Percentiles rank a stretch among this genome's conserved stretches.
Conservation (phyloP, 2,888 invertebrate genomes). For the Gastracanthus pulcherrimus region DNA sequence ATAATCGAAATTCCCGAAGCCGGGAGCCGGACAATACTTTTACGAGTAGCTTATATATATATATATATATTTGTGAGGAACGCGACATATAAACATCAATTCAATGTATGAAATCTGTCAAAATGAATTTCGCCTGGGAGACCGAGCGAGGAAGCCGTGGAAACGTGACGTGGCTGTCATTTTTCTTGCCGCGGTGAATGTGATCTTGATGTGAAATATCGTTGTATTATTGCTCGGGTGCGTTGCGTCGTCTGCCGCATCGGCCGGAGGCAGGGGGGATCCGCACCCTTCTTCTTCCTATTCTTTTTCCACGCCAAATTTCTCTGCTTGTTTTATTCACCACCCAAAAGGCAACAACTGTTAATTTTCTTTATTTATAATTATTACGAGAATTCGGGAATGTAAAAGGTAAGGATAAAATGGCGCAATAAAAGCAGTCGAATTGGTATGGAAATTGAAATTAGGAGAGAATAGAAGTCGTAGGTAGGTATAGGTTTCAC, state of each 20-base stretch:
- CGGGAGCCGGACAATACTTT: constrained; percentile 61
- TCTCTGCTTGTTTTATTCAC: constrained; percentile 22
- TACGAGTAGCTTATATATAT: constrained; percentile 69
- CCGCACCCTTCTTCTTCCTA: constrained; percentile 40
- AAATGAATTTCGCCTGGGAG: constrained; percentile 74
- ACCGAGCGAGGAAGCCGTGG: constrained; percentile 55
- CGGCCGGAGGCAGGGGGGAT: constrained; percentile 57
- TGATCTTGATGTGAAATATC: constrained; percentile 76
- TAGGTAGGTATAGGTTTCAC: no score
- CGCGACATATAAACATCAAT: constrained; percentile 76
- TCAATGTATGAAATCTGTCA: constrained; percentile 77
- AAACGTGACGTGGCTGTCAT: constrained; percentile 69
- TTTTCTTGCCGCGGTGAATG: constrained; percentile 73
- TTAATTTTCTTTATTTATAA: neutral
- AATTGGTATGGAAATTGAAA: neutral
- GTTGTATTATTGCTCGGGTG: constrained; percentile 72
- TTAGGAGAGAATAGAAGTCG: neutral
- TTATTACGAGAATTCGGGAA: no score
- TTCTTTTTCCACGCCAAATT: constrained; percentile 47
- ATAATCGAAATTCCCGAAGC: constrained; percentile 39
- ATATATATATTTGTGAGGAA: constrained; percentile 58
- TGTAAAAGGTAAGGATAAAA: neutral
- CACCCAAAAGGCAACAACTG: neutral
- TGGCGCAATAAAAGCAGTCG: neutral
- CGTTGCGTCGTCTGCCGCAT: constrained; percentile 61